Evolutionary conservation across 2,113 vertebrate species (phyloP).

Genomic region (Sorex araneus): DNA sequence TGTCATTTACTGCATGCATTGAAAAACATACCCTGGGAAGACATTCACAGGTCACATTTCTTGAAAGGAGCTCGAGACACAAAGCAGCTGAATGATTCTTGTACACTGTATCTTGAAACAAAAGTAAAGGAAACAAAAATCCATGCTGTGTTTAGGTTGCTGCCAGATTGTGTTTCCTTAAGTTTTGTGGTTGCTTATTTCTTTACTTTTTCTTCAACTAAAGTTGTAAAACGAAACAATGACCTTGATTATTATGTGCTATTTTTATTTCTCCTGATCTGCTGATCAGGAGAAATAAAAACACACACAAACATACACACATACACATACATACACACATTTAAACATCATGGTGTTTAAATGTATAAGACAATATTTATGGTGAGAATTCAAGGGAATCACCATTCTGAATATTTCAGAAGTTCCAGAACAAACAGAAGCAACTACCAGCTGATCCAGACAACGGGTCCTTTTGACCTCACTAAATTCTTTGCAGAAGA

Average conservation of each 20-base stretch:
- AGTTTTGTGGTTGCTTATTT: slow-evolving; percentile 18
- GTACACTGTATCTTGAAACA: slow-evolving; percentile 17
- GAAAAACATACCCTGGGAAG: slow-evolving; percentile 16
- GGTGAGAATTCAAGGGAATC: neutral
- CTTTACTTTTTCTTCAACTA: slow-evolving; percentile 37
- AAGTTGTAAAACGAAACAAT: slow-evolving; percentile 33
- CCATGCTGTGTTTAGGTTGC: slow-evolving; percentile 2
- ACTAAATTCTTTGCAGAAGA: slow-evolving; percentile 22
- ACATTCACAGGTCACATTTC: slow-evolving; percentile 9
- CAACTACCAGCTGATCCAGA: slow-evolving; percentile 37
- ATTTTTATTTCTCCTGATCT: slow-evolving; percentile 11
- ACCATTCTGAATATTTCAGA: slow-evolving; percentile 59
- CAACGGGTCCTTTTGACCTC: slow-evolving; percentile 23
- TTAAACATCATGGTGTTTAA: neutral
- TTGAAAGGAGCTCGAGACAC: neutral
- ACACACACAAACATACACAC: rapidly evolving
- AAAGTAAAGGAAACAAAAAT: slow-evolving; percentile 52
- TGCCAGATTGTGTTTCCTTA: neutral
- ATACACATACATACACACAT: neutral
- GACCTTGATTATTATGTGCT: neutral
- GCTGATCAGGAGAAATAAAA: no score
- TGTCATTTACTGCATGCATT: neutral
- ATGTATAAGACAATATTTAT: slow-evolving; percentile 23
- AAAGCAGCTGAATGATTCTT: neutral
- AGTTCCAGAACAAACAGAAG: neutral